These are phyloP conservation scores for Caradrina kadenii DNA, from an alignment of 2,888 invertebrate species.

Conservation along the genomic window DNA sequence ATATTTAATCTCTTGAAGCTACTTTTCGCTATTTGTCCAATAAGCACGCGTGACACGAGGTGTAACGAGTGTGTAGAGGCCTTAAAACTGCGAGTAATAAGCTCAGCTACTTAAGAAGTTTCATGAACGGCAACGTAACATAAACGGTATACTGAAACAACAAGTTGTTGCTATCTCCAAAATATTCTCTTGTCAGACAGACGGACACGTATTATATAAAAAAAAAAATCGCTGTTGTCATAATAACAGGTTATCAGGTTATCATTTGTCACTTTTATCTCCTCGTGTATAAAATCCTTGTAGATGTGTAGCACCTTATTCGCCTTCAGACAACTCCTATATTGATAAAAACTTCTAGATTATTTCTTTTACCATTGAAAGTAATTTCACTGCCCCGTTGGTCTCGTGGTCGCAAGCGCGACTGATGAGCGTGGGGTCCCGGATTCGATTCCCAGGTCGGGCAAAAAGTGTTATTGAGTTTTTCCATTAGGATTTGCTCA, in stretches of 20 bases:
- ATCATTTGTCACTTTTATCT: slow-evolving; percentile 32
- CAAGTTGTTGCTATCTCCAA: slow-evolving; percentile 21
- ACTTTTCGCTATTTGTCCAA: no score
- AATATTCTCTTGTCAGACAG: slow-evolving; percentile 38
- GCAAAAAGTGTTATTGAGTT: no score
- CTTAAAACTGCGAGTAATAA: background rate
- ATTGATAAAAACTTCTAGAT: slow-evolving; percentile 7
- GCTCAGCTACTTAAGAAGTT: no score
- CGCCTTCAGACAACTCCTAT: slow-evolving; percentile 27
- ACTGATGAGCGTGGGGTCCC: no score
- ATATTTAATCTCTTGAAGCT: no score
- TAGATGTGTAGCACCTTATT: background rate
- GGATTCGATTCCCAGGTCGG: no score
- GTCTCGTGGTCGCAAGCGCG: no score
- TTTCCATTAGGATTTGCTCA: no score
- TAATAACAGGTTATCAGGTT: slow-evolving; percentile 29
- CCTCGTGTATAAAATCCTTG: slow-evolving; percentile 28
- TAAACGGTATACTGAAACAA: background rate
- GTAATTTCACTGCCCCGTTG: no score
- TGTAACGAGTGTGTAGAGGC: no score
- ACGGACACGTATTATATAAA: slow-evolving; percentile 8
- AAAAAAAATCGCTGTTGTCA: slow-evolving; percentile 24
- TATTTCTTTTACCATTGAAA: no score
- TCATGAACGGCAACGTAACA: background rate
- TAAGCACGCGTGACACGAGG: no score